Conservation (phyloP, 1,140 invertebrate species). For the Lucilia cuprina region DNA sequence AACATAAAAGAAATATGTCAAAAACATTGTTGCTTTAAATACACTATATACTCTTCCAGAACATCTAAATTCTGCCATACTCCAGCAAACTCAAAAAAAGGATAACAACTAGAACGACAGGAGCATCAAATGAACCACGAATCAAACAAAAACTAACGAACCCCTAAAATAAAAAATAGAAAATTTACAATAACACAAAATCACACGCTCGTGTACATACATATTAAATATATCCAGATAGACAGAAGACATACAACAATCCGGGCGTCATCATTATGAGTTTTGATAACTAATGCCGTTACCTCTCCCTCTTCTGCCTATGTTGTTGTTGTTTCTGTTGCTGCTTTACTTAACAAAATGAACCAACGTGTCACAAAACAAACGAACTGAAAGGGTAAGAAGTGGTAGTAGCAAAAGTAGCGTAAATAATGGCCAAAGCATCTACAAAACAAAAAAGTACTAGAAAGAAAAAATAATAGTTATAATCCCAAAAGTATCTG, state of each 20-base stretch:
- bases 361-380: neutral
- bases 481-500: neutral
- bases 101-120: neutral
- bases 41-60: neutral
- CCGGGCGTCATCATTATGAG: slow-evolving; percentile 1
- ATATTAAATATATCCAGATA: neutral
- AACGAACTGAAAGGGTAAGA: neutral
- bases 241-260: neutral
- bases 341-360: neutral
- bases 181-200: neutral
- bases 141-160: neutral
- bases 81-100: neutral
- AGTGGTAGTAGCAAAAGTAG: slow-evolving; percentile 14
- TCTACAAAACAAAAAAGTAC: neutral
- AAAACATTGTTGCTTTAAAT: neutral
- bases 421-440: slow-evolving; percentile 6
- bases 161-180: neutral
- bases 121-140: neutral
- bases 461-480: neutral
- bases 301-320: neutral
- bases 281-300: neutral
- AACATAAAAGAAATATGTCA: neutral
- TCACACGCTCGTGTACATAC: neutral
- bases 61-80: too few species aligned
- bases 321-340: neutral